Evolutionary conservation across 1,140 invertebrate species (phyloP).

Genomic region (Radopholus similis): DNA sequence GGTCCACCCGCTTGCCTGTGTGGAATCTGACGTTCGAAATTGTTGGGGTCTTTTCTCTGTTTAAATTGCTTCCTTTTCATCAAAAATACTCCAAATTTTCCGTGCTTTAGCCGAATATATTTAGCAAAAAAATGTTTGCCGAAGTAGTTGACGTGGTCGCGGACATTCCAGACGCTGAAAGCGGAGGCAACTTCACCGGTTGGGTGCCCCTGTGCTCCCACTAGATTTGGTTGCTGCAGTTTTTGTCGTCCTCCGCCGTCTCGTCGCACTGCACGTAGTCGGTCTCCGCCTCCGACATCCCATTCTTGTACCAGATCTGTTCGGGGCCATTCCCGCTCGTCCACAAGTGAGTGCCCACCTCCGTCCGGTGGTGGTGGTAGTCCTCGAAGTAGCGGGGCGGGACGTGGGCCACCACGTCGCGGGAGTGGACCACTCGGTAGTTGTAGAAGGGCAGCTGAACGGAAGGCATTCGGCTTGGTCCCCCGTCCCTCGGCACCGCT

Average conservation of each 20-base stretch:
- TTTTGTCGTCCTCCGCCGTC: neutral
- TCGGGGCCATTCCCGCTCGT: neutral
- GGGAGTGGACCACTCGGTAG: conserved; percentile 38
- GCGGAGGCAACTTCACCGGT: too few relatives aligned
- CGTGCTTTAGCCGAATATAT: too few relatives aligned
- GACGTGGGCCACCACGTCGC: conserved; percentile 38
- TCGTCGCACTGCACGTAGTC: neutral
- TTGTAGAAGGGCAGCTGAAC: neutral
- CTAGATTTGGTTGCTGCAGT: too few relatives aligned
- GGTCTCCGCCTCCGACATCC: neutral
- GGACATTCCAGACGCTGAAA: too few relatives aligned
- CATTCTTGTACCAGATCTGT: conserved; percentile 6
- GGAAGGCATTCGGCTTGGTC: neutral
- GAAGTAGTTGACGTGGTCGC: too few relatives aligned
- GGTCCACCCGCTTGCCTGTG: too few relatives aligned
- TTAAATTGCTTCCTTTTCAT: too few relatives aligned
- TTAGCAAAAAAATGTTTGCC: too few relatives aligned
- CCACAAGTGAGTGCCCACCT: conserved; percentile 23
- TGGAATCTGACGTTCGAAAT: too few relatives aligned
- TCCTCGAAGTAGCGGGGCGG: conserved; percentile 32
- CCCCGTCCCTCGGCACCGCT: neutral
- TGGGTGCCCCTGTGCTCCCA: too few relatives aligned
- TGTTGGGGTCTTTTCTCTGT: too few relatives aligned
- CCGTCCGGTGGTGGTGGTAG: conserved; percentile 36
- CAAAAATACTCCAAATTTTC: too few relatives aligned